These are phyloP conservation scores for Athetis lepigone DNA, from an alignment of 2,888 invertebrate genomes.

Conservation along the genomic window DNA sequence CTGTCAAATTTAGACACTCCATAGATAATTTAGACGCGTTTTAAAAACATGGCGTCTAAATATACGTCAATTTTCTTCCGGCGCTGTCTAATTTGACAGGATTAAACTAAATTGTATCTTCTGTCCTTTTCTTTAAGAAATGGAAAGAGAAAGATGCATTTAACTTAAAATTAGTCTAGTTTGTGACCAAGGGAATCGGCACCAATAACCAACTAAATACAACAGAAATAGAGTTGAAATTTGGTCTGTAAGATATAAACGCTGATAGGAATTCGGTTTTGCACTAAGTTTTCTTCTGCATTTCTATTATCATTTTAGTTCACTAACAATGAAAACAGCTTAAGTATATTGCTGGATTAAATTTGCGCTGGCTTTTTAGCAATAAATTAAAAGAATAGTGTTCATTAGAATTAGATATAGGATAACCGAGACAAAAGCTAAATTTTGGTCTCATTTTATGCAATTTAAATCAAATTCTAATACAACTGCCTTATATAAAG, in stretches of 20 bases:
- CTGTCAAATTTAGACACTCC: too few species aligned
- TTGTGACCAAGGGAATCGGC: too few species aligned
- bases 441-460: slow-evolving; percentile 33
- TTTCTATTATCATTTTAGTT: background rate
- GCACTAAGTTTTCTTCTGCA: background rate
- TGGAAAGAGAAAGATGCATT: too few species aligned
- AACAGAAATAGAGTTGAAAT: background rate
- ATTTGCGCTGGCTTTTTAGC: background rate
- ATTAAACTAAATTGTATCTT: too few species aligned
- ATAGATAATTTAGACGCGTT: too few species aligned
- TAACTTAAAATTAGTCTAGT: too few species aligned
- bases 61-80: too few species aligned
- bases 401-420: background rate
- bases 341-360: background rate
- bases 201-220: too few species aligned
- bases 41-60: too few species aligned
- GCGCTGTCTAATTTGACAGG: too few species aligned
- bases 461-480: slow-evolving; percentile 26
- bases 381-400: slow-evolving; percentile 6
- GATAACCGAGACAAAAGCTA: background rate
- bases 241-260: background rate
- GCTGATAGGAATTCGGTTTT: too few species aligned
- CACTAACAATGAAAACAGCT: background rate
- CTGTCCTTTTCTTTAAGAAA: too few species aligned
- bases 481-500: slow-evolving; percentile 6